Evolutionary conservation across 2,797 vertebrate species (phyloP).

Genomic region (Tragopan temminckii): DNA sequence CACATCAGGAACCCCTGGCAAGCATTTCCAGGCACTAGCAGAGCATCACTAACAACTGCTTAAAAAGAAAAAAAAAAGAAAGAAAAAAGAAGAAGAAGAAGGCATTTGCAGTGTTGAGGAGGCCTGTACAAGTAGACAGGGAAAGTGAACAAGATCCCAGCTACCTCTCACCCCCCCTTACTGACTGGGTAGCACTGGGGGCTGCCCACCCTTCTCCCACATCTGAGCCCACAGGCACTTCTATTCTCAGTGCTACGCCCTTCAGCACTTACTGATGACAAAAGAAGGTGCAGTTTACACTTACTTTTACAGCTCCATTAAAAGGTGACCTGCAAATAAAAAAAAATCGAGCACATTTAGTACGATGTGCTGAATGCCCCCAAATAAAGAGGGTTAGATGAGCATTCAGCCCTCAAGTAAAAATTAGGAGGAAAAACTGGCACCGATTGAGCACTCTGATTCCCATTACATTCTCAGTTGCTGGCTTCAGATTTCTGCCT

Average conservation of each 20-base stretch:
- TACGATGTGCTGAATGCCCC: slow-evolving; percentile 64
- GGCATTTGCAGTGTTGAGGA: neutral
- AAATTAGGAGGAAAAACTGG: neutral
- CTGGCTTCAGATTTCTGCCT: neutral
- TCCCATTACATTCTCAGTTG: neutral
- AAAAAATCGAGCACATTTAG: slow-evolving; percentile 76
- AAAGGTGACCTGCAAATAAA: slow-evolving; percentile 78
- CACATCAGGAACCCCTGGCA: neutral
- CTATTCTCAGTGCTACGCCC: slow-evolving; percentile 38
- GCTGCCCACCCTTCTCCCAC: slow-evolving; percentile 57
- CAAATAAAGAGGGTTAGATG: slow-evolving; percentile 65
- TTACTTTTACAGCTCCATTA: slow-evolving; percentile 77
- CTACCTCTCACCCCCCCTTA: slow-evolving; percentile 25
- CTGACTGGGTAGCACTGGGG: slow-evolving; percentile 16
- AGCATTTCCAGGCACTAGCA: neutral
- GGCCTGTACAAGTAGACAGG: slow-evolving; percentile 21
- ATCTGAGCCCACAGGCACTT: slow-evolving; percentile 35
- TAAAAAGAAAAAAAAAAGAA: neutral
- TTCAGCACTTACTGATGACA: slow-evolving; percentile 68
- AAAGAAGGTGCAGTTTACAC: slow-evolving; percentile 72
- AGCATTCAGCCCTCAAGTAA: slow-evolving; percentile 52
- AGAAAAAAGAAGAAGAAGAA: neutral
- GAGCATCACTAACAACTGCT: neutral
- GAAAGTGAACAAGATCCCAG: slow-evolving; percentile 22
- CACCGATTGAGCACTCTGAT: neutral